phyloP scores from a whole-genome alignment of 2,797 vertebrate genomes.

The Halcyon chelicuti region DNA sequence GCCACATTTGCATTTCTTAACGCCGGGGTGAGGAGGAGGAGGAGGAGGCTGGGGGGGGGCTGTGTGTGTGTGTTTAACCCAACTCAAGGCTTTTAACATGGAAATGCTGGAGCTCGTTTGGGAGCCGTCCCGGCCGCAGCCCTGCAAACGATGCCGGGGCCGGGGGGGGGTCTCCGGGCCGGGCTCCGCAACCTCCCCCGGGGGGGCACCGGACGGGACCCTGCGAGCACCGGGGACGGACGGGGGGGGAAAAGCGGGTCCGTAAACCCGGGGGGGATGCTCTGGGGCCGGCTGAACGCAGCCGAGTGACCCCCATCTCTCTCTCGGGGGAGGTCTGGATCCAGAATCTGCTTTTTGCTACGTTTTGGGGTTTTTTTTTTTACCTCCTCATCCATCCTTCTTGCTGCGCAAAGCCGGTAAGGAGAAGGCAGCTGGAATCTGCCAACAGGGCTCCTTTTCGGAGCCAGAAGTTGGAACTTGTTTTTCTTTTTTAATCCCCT shows the following conservation, averaged over 20 bases:
- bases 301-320: background rate
- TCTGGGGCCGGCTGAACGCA: background rate
- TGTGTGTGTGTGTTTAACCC: conserved; percentile 65
- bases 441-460: background rate
- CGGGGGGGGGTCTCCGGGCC: background rate
- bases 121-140: background rate
- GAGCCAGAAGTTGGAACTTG: background rate
- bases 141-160: background rate
- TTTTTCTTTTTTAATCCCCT: conserved; percentile 17
- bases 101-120: conserved; percentile 58
- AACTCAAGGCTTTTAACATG: conserved; percentile 71
- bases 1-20: conserved; percentile 90
- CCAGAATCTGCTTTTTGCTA: rapidly evolving
- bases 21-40: conserved; percentile 26
- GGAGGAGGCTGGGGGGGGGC: background rate
- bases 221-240: background rate
- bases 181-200: background rate
- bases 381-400: rapidly evolving
- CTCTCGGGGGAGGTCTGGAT: too few relatives aligned
- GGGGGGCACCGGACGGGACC: background rate
- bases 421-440: background rate
- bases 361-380: too few relatives aligned
- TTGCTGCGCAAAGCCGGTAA: background rate
- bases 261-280: background rate
- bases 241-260: background rate